Base-by-base conservation (phyloP, 2,797 vertebrate species). In the Sibirionetta formosa region DNA sequence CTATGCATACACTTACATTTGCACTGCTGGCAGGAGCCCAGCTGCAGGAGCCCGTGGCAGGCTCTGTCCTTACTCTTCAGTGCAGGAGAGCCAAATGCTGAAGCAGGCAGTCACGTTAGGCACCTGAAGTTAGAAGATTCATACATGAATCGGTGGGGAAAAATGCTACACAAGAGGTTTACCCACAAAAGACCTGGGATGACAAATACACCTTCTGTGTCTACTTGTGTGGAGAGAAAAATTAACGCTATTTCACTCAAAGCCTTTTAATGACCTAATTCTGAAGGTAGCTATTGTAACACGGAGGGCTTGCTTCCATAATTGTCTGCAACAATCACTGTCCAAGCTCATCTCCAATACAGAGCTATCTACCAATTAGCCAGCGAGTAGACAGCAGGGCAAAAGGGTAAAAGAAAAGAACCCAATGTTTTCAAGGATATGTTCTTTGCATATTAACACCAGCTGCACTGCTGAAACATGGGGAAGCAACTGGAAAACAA, bases 241-340 rank as follows among this genome's bases (percentile, higher is more conserved):
- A 90, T 46, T 24, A 82, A 94, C 14, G 27, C 15, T 93, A 72
- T 73, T 93, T 65, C 90, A 10, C 72, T 54, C 31, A 73, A 73
- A 89, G 56, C 2, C 22, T 31, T 27, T 35, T 60, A 77, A 53
- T 85, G 78, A 92, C 68, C 84, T 89, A 94, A 85, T 89, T 94
- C 79, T 85, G 51, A 0, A 0, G 26, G 48, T 76, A 80, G 65
- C 82, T 78, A 80, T 70, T 90, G 57, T 71, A 89, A 83, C 0
- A 3, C 40, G 29, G 78, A 84, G 58, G 31, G 44, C 57, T 90
- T 64, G 76, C 60, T 97, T 57, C 44, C 76, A 50, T 83, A 88
- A 82, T 40, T 71, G 64, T 26, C 69, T 33, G 35, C 56, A 82
- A 48, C 44, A 85, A 91, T 60, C 56, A 64, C 58, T 40, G 68